A percentile compares a stretch with the other conserved stretches of the same genome.
phyloP scores from a whole-genome alignment of 2,113 vertebrate species.

The Casuarius casuarius region DNA sequence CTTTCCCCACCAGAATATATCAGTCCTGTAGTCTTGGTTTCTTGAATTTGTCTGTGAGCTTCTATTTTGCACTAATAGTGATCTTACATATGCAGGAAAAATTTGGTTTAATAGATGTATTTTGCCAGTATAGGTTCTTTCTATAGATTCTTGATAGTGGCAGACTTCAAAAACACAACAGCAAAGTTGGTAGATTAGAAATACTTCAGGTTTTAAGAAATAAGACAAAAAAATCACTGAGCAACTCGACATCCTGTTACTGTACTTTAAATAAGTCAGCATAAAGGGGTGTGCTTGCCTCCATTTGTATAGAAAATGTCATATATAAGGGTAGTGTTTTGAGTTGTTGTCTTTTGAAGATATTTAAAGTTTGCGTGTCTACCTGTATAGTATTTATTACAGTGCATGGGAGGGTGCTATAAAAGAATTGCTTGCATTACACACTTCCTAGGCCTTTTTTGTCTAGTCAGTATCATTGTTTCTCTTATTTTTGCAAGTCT shows the following conservation, averaged over 20 bases:
- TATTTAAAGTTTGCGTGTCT: neutral
- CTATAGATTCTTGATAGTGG: neutral
- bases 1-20: neutral
- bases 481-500: neutral
- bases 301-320: neutral
- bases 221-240: neutral
- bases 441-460: fast-evolving
- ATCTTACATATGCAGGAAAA: neutral
- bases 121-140: neutral
- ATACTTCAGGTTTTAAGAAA: neutral
- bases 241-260: neutral
- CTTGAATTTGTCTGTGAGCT: neutral
- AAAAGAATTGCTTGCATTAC: neutral
- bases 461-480: neutral
- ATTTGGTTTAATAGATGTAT: neutral
- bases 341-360: neutral
- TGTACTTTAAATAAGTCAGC: neutral
- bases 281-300: neutral
- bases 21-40: neutral
- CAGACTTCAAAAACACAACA: neutral
- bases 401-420: neutral
- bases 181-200: neutral
- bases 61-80: neutral
- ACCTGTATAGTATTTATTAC: neutral
- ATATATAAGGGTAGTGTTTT: neutral